Percentiles rank a stretch among this genome's conserved stretches.
phyloP scores from a whole-genome alignment of 2,797 vertebrate genomes.

The Etheostoma nigrum region DNA sequence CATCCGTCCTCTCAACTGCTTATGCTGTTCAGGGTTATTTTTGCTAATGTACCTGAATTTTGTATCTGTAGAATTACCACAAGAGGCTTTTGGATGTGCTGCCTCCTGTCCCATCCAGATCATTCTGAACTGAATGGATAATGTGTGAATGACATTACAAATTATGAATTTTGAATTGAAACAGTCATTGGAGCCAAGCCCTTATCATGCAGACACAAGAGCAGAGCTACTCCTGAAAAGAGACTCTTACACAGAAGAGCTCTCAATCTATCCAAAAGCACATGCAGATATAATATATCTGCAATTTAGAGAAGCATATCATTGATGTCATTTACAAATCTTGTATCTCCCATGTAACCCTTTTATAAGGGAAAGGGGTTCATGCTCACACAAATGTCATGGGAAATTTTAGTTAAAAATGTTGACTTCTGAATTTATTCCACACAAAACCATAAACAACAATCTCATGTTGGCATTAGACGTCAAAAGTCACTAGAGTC shows the following conservation, averaged over 20 bases:
- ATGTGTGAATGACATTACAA: constrained; percentile 64
- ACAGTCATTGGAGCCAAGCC: constrained; percentile 55
- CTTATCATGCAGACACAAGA: constrained; percentile 63
- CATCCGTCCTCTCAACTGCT: constrained; percentile 40
- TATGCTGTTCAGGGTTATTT: constrained; percentile 56
- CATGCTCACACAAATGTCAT: constrained; percentile 11
- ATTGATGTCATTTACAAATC: constrained; percentile 47
- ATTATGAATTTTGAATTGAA: constrained; percentile 66
- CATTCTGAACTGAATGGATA: constrained; percentile 59
- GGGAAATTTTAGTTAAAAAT: constrained; percentile 5
- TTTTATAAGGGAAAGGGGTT: constrained; percentile 30
- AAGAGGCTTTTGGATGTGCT: constrained; percentile 57
- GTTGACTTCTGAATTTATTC: neutral
- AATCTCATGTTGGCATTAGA: neutral
- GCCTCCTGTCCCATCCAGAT: constrained; percentile 49
- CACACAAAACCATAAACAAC: neutral
- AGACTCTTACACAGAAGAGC: constrained; percentile 65
- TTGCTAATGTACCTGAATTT: constrained; percentile 56
- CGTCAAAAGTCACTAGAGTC: too few relatives aligned
- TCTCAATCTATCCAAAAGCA: constrained; percentile 61
- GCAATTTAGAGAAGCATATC: constrained; percentile 52
- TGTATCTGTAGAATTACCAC: constrained; percentile 53
- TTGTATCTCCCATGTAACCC: constrained; percentile 22
- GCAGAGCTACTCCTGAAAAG: constrained; percentile 64
- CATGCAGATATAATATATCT: constrained; percentile 47